A percentile compares a stretch with the other conserved stretches of the same genome.
These are phyloP conservation scores for Theonella swinhoei DNA, from an alignment of 37 sponge, comb jelly and placozoan species.

Conservation along the genomic window DNA sequence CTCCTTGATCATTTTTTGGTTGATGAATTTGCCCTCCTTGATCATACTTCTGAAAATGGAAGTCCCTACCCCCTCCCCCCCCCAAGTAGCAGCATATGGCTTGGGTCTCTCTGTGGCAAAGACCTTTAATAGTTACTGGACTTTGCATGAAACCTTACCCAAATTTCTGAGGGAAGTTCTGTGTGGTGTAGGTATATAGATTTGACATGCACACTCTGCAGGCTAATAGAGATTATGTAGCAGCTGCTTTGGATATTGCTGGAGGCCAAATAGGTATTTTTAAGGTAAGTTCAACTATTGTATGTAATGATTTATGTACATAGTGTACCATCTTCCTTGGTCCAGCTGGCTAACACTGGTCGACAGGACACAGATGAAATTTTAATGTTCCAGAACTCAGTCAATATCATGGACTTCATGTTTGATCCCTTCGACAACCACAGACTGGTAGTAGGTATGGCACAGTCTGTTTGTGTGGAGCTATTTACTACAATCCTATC, in stretches of 20 bases:
- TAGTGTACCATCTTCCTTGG: background rate
- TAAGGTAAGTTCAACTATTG: conserved; percentile 39
- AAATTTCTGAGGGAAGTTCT: too few relatives aligned
- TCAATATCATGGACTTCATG: conserved; percentile 74
- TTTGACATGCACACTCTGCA: too few relatives aligned
- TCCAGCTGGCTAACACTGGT: conserved; percentile 56
- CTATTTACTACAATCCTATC: too few relatives aligned
- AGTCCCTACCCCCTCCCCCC: too few relatives aligned
- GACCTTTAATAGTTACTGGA: too few relatives aligned
- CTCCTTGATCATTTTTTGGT: too few relatives aligned
- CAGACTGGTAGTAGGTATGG: conserved; percentile 76
- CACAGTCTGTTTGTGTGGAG: background rate
- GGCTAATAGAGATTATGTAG: conserved; percentile 61
- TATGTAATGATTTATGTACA: background rate
- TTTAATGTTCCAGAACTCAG: conserved; percentile 70
- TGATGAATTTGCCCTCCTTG: too few relatives aligned
- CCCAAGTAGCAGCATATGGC: too few relatives aligned
- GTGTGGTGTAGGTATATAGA: too few relatives aligned
- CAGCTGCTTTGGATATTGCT: conserved; percentile 53
- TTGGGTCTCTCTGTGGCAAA: too few relatives aligned
- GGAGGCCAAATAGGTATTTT: conserved; percentile 87
- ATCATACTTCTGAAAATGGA: too few relatives aligned
- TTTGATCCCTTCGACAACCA: conserved; percentile 80
- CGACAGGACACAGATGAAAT: conserved; percentile 48
- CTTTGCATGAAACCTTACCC: too few relatives aligned